Conservation (phyloP, 1,140 invertebrate species). For the Zaprionus inermis region DNA sequence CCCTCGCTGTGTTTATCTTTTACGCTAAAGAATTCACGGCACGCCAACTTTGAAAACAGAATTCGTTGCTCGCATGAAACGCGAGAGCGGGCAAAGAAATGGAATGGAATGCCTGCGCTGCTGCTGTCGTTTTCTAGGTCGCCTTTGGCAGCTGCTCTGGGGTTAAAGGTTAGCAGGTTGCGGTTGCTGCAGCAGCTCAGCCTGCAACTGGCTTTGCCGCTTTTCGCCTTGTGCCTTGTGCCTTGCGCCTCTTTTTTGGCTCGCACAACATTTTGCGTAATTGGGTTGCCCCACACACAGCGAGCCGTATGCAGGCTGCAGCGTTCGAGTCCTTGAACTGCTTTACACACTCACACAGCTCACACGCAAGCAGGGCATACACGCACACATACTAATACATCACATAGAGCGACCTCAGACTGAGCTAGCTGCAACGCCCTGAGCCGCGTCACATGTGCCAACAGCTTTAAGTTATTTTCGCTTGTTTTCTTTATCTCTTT, state of each 20-base stretch:
- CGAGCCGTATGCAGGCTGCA: not conserved
- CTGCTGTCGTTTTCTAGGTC: slow-evolving; percentile 65
- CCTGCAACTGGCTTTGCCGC: slow-evolving; percentile 6
- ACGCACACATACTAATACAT: slow-evolving; percentile 14
- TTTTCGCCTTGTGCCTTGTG: not conserved
- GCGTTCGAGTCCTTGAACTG: slow-evolving; percentile 70
- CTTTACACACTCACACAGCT: slow-evolving; percentile 48
- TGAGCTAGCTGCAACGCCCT: slow-evolving; percentile 14
- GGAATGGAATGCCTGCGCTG: not conserved
- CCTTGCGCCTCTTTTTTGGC: slow-evolving; percentile 9
- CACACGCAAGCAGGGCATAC: slow-evolving; percentile 20
- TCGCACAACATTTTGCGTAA: slow-evolving; percentile 69
- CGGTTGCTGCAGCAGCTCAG: slow-evolving; percentile 10
- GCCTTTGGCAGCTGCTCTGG: slow-evolving; percentile 17
- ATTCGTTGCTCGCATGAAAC: not conserved
- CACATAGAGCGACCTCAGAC: slow-evolving; percentile 7
- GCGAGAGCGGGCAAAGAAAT: not conserved
- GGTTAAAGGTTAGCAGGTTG: slow-evolving; percentile 37
- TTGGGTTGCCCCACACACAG: slow-evolving; percentile 58
- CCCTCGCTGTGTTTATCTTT: slow-evolving; percentile 63
- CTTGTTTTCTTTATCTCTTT: not conserved
- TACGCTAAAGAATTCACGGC: slow-evolving; percentile 69
- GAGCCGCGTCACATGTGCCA: slow-evolving; percentile 57
- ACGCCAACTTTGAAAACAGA: slow-evolving; percentile 67
- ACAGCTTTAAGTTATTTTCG: slow-evolving; percentile 31